Percentiles rank a stretch among this genome's conserved stretches.
phyloP scores from a whole-genome alignment of 2,113 vertebrate species.

The Barbus barbus region DNA sequence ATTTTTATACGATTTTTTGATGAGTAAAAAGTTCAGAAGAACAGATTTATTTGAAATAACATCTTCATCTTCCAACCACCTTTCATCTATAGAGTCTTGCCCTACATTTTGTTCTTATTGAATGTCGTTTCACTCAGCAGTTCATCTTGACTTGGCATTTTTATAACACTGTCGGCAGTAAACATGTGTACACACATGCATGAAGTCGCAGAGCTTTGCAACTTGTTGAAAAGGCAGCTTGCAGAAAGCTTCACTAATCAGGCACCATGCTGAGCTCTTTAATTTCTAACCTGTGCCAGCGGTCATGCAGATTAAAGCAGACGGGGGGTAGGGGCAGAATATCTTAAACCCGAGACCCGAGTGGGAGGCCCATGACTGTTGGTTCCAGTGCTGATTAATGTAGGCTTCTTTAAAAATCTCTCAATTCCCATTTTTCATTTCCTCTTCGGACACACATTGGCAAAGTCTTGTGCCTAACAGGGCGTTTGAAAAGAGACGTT shows the following conservation, averaged over 20 bases:
- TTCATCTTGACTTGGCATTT: neutral
- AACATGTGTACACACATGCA: constrained; percentile 9
- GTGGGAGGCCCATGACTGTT: neutral
- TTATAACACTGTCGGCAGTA: neutral
- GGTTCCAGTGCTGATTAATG: constrained; percentile 23
- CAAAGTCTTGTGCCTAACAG: neutral
- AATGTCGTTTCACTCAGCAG: neutral
- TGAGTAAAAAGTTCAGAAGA: too few species aligned
- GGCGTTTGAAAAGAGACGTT: constrained; percentile 35
- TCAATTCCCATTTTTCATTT: constrained; percentile 27
- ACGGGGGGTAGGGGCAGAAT: neutral
- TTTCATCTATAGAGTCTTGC: neutral
- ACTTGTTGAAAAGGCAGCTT: constrained; percentile 5
- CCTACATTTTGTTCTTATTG: neutral
- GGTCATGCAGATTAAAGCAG: constrained; percentile 28
- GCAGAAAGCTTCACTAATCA: constrained; percentile 28
- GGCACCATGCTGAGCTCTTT: constrained; percentile 20
- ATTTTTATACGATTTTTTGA: too few species aligned
- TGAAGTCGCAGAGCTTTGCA: neutral
- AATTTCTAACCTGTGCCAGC: constrained; percentile 36
- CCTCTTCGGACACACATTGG: constrained; percentile 15
- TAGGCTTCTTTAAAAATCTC: constrained; percentile 32
- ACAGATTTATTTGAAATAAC: too few species aligned
- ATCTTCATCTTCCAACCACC: neutral
- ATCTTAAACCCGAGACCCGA: constrained; percentile 7